phyloP scores from a whole-genome alignment of 2,888 invertebrate species.

The Patella depressa region DNA sequence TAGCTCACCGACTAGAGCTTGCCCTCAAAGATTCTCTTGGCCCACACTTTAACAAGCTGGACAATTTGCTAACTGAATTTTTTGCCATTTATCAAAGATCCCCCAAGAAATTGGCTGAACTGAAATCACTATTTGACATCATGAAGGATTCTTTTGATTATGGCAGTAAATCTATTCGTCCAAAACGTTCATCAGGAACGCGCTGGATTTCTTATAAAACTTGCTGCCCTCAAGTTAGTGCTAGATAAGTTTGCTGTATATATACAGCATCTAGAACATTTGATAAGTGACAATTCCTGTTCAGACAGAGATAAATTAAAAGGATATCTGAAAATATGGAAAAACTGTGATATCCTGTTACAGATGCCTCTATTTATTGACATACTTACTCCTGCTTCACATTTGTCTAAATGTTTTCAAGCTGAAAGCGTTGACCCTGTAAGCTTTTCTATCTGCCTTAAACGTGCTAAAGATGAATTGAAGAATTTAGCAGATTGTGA shows the following conservation, averaged over 20 bases:
- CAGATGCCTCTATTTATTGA: background rate
- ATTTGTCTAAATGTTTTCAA: constrained; percentile 3
- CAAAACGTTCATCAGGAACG: background rate
- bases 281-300: background rate
- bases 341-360: background rate
- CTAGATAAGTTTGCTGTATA: constrained; percentile 4
- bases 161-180: background rate
- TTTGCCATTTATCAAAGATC: constrained; percentile 5
- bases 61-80: background rate
- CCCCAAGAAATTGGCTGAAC: background rate
- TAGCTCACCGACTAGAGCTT: background rate
- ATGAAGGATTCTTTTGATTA: background rate
- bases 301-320: background rate
- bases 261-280: background rate
- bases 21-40: background rate
- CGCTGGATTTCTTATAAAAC: background rate
- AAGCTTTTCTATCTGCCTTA: background rate
- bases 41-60: background rate
- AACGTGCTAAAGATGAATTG: background rate
- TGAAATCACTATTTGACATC: background rate
- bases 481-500: too few relatives aligned
- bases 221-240: background rate
- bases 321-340: constrained; percentile 7
- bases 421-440: background rate
- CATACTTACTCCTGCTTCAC: background rate